Evolutionary conservation across 2,888 invertebrate genomes (phyloP).

Genomic region (Chrysolina americana): DNA sequence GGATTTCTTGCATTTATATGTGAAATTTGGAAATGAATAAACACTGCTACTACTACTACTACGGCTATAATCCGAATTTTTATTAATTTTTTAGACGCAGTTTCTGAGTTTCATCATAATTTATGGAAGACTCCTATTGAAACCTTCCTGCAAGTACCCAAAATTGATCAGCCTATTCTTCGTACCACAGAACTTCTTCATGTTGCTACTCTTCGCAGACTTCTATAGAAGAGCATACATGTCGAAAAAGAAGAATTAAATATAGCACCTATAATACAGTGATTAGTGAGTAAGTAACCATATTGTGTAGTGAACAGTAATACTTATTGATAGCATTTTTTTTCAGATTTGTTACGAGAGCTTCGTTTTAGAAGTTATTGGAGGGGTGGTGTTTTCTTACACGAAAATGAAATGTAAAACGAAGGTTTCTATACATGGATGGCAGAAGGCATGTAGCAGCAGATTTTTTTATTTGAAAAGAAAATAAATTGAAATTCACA

Average conservation of each 20-base stretch:
- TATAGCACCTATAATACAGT: neutral
- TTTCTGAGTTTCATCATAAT: slow-evolving; percentile 76
- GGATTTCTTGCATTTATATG: too few relatives aligned
- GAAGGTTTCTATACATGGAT: too few relatives aligned
- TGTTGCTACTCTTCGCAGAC: slow-evolving; percentile 75
- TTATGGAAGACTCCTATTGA: slow-evolving; percentile 69
- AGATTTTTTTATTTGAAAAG: too few relatives aligned
- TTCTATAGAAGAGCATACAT: slow-evolving; percentile 77
- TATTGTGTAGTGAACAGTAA: neutral
- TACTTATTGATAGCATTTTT: neutral
- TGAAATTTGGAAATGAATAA: too few relatives aligned
- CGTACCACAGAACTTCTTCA: slow-evolving; percentile 75
- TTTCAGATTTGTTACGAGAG: neutral
- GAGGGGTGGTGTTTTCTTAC: neutral
- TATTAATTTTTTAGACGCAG: slow-evolving; percentile 72
- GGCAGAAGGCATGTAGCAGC: too few relatives aligned
- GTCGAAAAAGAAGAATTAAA: slow-evolving; percentile 22
- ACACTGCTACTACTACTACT: too few relatives aligned
- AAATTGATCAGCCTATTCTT: slow-evolving; percentile 71
- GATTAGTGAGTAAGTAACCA: neutral
- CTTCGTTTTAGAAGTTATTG: slow-evolving; percentile 28
- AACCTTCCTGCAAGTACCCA: slow-evolving; percentile 73
- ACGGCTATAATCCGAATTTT: too few relatives aligned
- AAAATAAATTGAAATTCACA: too few relatives aligned
- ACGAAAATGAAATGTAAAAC: too few relatives aligned